Base-by-base conservation (phyloP, 1,140 invertebrate species). In the Scaptomyza montana region DNA sequence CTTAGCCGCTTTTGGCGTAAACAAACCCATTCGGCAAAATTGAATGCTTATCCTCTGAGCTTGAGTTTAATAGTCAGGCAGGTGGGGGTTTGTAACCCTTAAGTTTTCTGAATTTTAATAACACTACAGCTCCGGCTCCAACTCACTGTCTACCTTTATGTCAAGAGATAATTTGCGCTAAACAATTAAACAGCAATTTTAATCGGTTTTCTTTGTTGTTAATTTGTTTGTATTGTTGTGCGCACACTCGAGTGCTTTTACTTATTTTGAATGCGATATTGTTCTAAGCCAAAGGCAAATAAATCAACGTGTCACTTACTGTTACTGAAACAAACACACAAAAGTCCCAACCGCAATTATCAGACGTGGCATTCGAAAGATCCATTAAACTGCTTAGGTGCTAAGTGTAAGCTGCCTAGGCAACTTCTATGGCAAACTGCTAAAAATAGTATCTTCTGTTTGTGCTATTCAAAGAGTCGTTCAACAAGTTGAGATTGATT, bases 291-390 rank as follows among this genome's bases (percentile, higher is more conserved):
- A 79, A 73, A 82, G 78, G 66, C 84, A 80, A 87, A 87, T 84
- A 87, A 87, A 87, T 87, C 84, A 84, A 84, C 76, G 82, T 81
- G 76, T 87, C 84, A 84, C 82, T 87, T 70, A 65, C 77, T 12
- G 21, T 2, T 25, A 2, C 21, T 4, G 21, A 25, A 25, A 50
- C 47, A n/a, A n/a, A n/a, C n/a, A n/a, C n/a, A n/a, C n/a, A 46
- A 54, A 46, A 39, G 28, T 10, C 19, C 13, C 46, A 25, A 39
- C 47, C 66, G 30, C 36, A 65, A 45, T 60, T 66, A 41, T 60
- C 16, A 55, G 54, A 61, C 43, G 49, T 45, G 56, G 55, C 56
- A 66, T 61, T 69, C 19, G 13, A 74, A 62, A 77, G 28, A n/a
- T n/a, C n/a, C n/a, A n/a, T n/a, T n/a, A n/a, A n/a, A n/a, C n/a